phyloP scores from a whole-genome alignment of 2,113 vertebrate genomes.

The Poicephalus meyeri region DNA sequence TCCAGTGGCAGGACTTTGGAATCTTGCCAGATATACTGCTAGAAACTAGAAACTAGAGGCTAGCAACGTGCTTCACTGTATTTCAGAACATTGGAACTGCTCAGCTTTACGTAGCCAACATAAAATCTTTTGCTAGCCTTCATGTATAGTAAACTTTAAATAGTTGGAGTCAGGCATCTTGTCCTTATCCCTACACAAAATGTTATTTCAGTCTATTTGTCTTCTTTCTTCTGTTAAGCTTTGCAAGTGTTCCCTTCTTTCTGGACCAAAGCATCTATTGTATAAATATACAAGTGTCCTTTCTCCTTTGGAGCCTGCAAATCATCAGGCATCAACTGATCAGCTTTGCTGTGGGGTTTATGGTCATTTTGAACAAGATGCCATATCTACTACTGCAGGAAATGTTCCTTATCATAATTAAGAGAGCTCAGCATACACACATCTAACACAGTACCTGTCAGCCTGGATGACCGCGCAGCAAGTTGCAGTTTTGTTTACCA shows the following conservation, averaged over 20 bases:
- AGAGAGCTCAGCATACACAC: neutral
- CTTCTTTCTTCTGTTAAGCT: neutral
- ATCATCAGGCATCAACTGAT: neutral
- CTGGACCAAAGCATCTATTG: neutral
- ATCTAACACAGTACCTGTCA: neutral
- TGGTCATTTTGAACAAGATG: neutral
- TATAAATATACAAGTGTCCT: neutral
- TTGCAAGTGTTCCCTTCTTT: neutral
- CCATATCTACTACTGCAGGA: neutral
- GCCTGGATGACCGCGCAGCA: neutral
- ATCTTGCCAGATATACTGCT: neutral
- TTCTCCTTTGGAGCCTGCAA: neutral
- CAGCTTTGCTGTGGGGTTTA: neutral
- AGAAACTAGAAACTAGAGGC: neutral
- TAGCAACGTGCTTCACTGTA: neutral
- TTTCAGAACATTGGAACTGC: neutral
- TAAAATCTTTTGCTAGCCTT: neutral
- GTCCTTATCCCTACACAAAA: neutral
- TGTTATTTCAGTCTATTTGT: neutral
- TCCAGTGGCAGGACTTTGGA: neutral
- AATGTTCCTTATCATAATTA: neutral
- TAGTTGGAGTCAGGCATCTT: neutral
- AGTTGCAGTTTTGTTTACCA: neutral
- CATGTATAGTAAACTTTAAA: neutral
- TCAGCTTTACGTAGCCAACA: neutral